Conservation (phyloP, 2,797 vertebrate genomes). For the Chanos chanos region DNA sequence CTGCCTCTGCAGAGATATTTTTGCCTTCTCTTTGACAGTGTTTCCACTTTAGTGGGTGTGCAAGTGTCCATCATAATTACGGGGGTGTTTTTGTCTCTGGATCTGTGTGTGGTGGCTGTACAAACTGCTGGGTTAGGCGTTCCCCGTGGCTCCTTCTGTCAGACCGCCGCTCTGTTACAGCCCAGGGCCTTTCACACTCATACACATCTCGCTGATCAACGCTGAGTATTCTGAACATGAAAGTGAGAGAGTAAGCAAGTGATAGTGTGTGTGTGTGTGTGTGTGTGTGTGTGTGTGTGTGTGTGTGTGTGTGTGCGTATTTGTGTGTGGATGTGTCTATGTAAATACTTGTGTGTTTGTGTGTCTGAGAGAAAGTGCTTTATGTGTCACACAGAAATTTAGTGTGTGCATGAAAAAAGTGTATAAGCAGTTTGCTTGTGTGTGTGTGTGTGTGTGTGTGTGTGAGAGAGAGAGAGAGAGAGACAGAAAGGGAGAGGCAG, state of each 20-base stretch:
- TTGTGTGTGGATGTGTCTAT: background rate
- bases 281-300: background rate
- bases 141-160: background rate
- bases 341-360: background rate
- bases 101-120: conserved; percentile 31
- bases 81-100: conserved; percentile 62
- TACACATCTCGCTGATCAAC: too few relatives aligned
- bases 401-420: too few relatives aligned
- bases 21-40: conserved; percentile 21
- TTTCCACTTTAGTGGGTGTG: conserved; percentile 74
- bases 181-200: too few relatives aligned
- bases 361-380: too few relatives aligned
- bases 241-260: conserved; percentile 10
- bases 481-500: too few relatives aligned
- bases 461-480: too few relatives aligned
- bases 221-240: conserved; percentile 16
- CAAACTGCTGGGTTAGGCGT: conserved; percentile 44
- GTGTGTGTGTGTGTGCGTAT: background rate
- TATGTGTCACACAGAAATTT: too few relatives aligned
- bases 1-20: conserved; percentile 38
- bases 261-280: background rate
- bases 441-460: conserved; percentile 7
- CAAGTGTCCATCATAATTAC: conserved; percentile 68
- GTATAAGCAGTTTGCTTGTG: too few relatives aligned
- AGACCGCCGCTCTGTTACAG: too few relatives aligned